Base-by-base conservation (phyloP, 1,140 invertebrate genomes). In the Rhynchophorus ferrugineus region DNA sequence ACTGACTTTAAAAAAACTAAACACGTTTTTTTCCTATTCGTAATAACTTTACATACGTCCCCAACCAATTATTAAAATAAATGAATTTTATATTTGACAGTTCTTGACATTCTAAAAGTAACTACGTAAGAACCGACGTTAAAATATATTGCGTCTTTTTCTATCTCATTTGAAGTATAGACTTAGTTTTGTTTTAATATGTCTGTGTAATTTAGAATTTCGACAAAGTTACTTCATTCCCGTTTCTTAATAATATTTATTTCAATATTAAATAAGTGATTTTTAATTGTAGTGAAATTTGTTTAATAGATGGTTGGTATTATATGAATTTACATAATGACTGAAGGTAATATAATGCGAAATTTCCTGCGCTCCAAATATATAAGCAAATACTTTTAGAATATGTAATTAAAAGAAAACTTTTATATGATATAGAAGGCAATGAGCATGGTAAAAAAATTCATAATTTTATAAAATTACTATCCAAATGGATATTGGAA, bases 361-460 rank as follows among this genome's bases (percentile, higher is more conserved):
- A n/a, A n/a, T n/a, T n/a, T n/a, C n/a, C n/a, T n/a, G n/a, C n/a
- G n/a, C n/a, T n/a, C n/a, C n/a, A n/a, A n/a, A n/a, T n/a, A n/a
- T n/a, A n/a, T n/a, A n/a, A n/a, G n/a, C 24, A 29, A 29, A 29
- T 29, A 29, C 11, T 80, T 81, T 2, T 66, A 91, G 93, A 96
- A 73, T 93, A 95, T 70, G 86, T 96, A 39, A 95, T 96, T 54
- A 81, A 88, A 57, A 77, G 91, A 56, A 77, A 91, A 56, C 71
- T 97, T 13, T 71, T 96, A 6, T 92, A 96, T 65, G 93, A 97
- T 71, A 93, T 93, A 19, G 93, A 97, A 79, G 93, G 93, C 20
- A 92, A 88, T 17, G 92, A 91, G 33, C 93, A 98, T 72, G 93
- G 96, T 69, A 78, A 91, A 54, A 72, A 90, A 57, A 75, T 97